Evolutionary conservation across 2,888 invertebrate species (phyloP).

Genomic region (Bellardia bayeri): DNA sequence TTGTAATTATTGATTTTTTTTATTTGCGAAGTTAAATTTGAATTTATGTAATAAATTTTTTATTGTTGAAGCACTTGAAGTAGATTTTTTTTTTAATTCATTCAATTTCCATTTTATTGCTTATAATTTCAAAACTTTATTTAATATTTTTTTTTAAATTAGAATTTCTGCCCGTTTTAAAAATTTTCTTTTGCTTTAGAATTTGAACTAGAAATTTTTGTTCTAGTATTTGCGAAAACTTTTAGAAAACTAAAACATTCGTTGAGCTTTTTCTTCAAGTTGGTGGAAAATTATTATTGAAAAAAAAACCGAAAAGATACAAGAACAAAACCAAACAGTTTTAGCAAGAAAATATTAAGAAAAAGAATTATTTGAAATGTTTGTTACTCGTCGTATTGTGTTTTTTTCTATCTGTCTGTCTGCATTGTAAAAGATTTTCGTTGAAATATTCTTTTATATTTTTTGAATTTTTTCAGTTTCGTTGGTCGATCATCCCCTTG

Average conservation of each 20-base stretch:
- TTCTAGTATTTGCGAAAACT: conserved; percentile 80
- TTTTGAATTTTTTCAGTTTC: conserved; percentile 2
- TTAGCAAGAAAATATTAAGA: conserved; percentile 56
- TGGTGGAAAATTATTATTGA: conserved; percentile 71
- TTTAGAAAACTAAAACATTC: conserved; percentile 79
- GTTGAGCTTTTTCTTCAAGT: conserved; percentile 66
- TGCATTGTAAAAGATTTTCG: conserved; percentile 48
- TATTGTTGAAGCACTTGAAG: neutral
- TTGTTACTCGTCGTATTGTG: conserved; percentile 35
- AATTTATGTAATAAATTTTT: conserved; percentile 46
- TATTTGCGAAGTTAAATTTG: neutral
- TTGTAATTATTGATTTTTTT: conserved; percentile 50
- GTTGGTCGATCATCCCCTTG: conserved; percentile 30
- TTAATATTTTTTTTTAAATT: conserved; percentile 29
- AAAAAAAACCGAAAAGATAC: conserved; percentile 39
- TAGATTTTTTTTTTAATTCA: neutral
- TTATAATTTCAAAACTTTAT: neutral
- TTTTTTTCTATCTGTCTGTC: conserved; percentile 22
- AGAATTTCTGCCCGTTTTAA: conserved; percentile 10
- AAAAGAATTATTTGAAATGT: conserved; percentile 45
- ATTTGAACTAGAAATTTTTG: conserved; percentile 61
- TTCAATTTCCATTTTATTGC: neutral
- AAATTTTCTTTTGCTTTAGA: conserved; percentile 35
- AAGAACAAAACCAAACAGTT: conserved; percentile 52
- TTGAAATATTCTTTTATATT: conserved; percentile 22